A percentile compares a stretch with the other conserved stretches of the same genome.
Evolutionary conservation across 37 sponge, comb jelly and placozoan species (phyloP).

Genomic region (Amphimedon queenslandica): DNA sequence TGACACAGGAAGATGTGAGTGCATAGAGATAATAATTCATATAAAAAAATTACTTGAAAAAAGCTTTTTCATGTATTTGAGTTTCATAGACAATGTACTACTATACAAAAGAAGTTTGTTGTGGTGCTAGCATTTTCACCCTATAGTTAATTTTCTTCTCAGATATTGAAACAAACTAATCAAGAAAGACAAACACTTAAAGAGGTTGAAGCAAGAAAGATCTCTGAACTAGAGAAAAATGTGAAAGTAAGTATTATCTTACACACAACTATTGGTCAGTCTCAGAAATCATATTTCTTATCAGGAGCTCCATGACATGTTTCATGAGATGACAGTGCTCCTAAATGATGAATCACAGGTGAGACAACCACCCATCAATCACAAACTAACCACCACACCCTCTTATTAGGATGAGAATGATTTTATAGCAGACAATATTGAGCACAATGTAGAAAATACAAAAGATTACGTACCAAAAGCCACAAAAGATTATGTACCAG

Average conservation of each 20-base stretch:
- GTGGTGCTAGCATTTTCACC: too few relatives aligned
- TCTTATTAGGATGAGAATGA: too few relatives aligned
- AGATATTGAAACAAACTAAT: slow-evolving; percentile 65
- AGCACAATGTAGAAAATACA: slow-evolving; percentile 68
- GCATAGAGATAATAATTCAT: too few relatives aligned
- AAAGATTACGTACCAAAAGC: too few relatives aligned
- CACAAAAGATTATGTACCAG: slow-evolving; percentile 64
- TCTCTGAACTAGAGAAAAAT: slow-evolving; percentile 72
- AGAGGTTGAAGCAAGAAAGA: slow-evolving; percentile 74
- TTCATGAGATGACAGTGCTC: slow-evolving; percentile 73
- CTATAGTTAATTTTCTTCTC: slow-evolving; percentile 57
- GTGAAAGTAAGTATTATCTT: slow-evolving; percentile 52
- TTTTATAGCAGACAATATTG: slow-evolving; percentile 75
- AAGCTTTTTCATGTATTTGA: too few relatives aligned
- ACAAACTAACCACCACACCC: too few relatives aligned
- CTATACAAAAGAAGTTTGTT: too few relatives aligned
- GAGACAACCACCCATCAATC: too few relatives aligned
- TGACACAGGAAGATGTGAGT: slow-evolving; percentile 76
- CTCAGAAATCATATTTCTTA: neutral
- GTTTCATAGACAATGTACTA: too few relatives aligned
- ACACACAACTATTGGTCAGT: neutral
- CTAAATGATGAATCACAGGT: slow-evolving; percentile 87
- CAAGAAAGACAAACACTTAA: slow-evolving; percentile 66
- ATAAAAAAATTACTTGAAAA: too few relatives aligned
- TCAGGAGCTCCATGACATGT: slow-evolving; percentile 91